A percentile compares a stretch with the other conserved stretches of the same genome.
These are phyloP conservation scores for Myiothlypis coronata DNA, from an alignment of 2,797 vertebrate genomes.

Conservation along the genomic window DNA sequence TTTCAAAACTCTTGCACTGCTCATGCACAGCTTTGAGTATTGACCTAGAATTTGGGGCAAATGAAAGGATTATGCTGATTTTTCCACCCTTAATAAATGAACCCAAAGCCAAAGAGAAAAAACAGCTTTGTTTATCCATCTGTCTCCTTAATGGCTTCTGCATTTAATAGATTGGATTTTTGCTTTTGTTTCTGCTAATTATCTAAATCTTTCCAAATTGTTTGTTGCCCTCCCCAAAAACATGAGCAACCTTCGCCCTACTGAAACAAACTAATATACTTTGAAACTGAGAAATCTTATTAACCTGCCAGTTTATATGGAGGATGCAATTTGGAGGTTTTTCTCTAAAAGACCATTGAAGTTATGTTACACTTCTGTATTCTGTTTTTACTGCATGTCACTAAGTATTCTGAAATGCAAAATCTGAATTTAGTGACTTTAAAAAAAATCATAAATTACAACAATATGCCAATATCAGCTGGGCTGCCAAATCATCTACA, in stretches of 20 bases:
- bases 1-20: not conserved
- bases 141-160: constrained; percentile 20
- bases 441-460: not conserved
- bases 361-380: not conserved
- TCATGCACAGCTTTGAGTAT: not conserved
- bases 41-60: not conserved
- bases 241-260: not conserved
- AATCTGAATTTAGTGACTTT: not conserved
- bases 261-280: not conserved
- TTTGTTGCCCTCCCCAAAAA: constrained; percentile 22
- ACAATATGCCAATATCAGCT: not conserved
- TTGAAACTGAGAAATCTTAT: not conserved
- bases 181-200: constrained; percentile 51
- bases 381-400: not conserved
- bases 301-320: not conserved
- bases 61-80: not conserved
- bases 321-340: not conserved
- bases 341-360: not conserved
- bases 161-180: constrained; percentile 41
- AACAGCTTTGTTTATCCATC: constrained; percentile 50
- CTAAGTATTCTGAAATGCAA: not conserved
- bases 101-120: constrained; percentile 5
- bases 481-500: not conserved
- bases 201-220: constrained; percentile 34
- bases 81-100: not conserved